phyloP scores from a whole-genome alignment of 2,113 vertebrate species.

The Mungos mungo region DNA sequence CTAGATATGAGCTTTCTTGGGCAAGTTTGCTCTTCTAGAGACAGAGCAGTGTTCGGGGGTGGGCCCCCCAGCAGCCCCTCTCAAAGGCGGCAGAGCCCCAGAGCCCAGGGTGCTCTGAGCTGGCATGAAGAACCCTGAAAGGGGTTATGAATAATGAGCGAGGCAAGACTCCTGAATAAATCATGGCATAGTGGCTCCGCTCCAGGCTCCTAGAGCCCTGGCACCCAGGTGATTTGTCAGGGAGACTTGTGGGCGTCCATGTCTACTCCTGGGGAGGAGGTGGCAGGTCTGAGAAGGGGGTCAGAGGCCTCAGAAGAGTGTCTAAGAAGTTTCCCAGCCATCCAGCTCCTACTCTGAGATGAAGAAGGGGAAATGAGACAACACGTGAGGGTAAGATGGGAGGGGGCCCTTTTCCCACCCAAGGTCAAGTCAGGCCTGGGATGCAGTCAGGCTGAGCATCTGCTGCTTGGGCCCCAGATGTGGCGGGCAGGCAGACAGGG shows the following conservation, averaged over 20 bases:
- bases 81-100: no score
- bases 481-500: not conserved
- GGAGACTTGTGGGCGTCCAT: accelerated
- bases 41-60: accelerated
- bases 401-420: accelerated
- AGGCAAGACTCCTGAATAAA: constrained; percentile 32
- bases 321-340: not conserved
- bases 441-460: not conserved
- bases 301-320: not conserved
- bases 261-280: not conserved
- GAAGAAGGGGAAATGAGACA: no score
- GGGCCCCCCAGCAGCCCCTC: accelerated
- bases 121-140: not conserved
- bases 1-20: not conserved
- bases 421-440: not conserved
- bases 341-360: not conserved
- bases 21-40: not conserved
- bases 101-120: not conserved
- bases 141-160: not conserved
- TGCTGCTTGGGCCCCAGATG: not conserved
- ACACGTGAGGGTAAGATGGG: no score
- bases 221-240: not conserved
- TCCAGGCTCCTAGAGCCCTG: not conserved
- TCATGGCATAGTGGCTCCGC: not conserved
- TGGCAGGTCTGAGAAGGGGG: not conserved